Evolutionary conservation across 2,888 invertebrate genomes (phyloP), one percentile per base, ranked within the genome.

Genomic region (Drosophila austrosaltans): DNA sequence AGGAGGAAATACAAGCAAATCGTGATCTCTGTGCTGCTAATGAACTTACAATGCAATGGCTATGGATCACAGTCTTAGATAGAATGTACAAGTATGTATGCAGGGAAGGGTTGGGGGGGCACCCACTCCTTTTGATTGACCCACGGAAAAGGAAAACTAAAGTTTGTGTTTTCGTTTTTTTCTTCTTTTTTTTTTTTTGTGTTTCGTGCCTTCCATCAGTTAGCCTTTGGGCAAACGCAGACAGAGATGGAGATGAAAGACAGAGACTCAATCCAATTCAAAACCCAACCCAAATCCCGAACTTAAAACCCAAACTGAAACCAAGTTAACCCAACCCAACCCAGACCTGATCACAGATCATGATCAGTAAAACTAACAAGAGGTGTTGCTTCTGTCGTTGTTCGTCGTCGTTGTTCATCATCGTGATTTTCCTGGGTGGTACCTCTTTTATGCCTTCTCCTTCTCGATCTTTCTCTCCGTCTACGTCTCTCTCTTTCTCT

Each of bases 341-440:
- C 36, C 53, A 40, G 10, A 10, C 48, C 48, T 48, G 48, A 48
- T 48, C 48, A 48, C 48, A 48, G 78, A 77, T 89, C 90, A 90
- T 90, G 90, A 89, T 89, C 90, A 86, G 82, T 72, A 82, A 90
- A 89, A 89, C 89, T 90, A 89, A 89, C 89, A 89, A 89, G 90
- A 89, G 89, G 90, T 87, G 87, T 84, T 80, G 84, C 89, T 79
- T 72, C 78, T 85, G 86, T 89, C 85, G 82, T 82, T 81, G 84
- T 71, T 73, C 53, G 66, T 57, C 69, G 66, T 65, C 62, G 58
- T 67, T 40, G 78, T 75, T 74, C 75, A 77, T 82, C 80, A 86
- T 84, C 84, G 84, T 84, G 84, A 87, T 81, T 87, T 82, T 76
- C 67, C 69, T 87, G 84, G 87, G 84, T 85, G 84, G 87, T 75